Base-by-base conservation (phyloP, 2,113 vertebrate genomes). In the Misgurnus mizolepis region DNA sequence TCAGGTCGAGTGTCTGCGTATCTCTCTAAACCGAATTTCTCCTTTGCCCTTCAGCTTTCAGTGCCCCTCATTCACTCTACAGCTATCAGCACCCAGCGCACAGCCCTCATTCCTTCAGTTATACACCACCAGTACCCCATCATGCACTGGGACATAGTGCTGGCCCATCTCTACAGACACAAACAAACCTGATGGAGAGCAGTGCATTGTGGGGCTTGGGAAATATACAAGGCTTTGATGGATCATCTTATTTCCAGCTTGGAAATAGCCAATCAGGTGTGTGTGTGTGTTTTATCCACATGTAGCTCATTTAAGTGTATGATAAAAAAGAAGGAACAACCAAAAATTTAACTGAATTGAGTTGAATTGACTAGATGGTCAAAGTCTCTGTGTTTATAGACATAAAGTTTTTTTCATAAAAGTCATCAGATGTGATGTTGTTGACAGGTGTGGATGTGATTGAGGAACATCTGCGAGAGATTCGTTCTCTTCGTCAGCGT, bases 391-490 rank as follows among this genome's bases (percentile, higher is more conserved):
- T 56, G 15, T n/a, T 56, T 56, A 58, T 18, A 58, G 55, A 58
- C 55, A 8, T 18, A 7, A 58, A 53, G 12, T 12, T 53, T 53
- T n/a, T 14, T 6, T 18, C 0, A 10, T 67, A 14, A 15, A 4
- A 14, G 34, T 22, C n/a, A 47, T 4, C 39, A 40, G 39, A 41
- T 40, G 12, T 62, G 60, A 18, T 40, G 27, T 27, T 76, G 3
- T 78, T 41, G 64, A 1, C 71, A 96, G 96, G 94, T 43, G 89
- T 93, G 4, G 94, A 94, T 74, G 85, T 98, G 84, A 92, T 98
- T 8, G 95, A 98, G 74, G 95, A 97, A 61, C 96, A 98, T 86
- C 89, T 98, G 70, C 79, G 87, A 45, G 96, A 98, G 89, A 96
- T 98, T 76, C 93, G 93, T 41, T 93, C 87, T 82, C 93, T 98